Base-by-base conservation (phyloP, 2,113 vertebrate species). In the Mesembrinibis cayennensis region DNA sequence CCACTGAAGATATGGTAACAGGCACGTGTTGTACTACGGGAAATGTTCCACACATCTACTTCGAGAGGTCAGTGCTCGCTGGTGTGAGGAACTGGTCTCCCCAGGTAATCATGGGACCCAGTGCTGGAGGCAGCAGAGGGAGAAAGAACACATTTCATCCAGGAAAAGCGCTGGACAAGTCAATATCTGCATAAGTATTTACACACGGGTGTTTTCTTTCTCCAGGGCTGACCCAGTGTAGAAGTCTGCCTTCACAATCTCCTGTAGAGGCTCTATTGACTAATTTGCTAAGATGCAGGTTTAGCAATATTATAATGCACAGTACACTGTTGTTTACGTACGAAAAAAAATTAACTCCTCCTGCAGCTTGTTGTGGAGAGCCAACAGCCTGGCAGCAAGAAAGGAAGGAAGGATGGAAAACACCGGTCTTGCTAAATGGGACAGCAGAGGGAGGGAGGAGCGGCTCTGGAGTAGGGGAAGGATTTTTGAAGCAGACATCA, bases 21-120 rank as follows among this genome's bases (percentile, higher is more conserved):
- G 34, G 18, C 32, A 20, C 0, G 0, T 26, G 16, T 20, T 55
- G 38, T 26, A 3, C 23, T 1, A 2, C 6, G 61, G 53, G 22
- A n/a, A 52, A 72, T 0, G 7, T 14, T 14, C 20, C 32, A 49
- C 23, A 9, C 5, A 1, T 36, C 30, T 82, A 2, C 32, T 70
- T 40, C 0, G 1, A 58, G 79, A n/a, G 22, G 42, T n/a, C 77
- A 44, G 23, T 7, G 27, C 13, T 79, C 40, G 4, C 8, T 14
- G 8, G 36, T 42, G 49, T 0, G 7, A 69, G 44, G 44, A 92
- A 23, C 7, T n/a, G 29, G 10, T 18, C 36, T 78, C 25, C 12
- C 30, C 22, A 18, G 55, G 58, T 70, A 16, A 30, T 71, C 27
- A 30, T 15, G 8, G 36, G 30, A 66, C 17, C 4, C 20, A 21